Evolutionary conservation across 2,888 invertebrate genomes (phyloP).

Genomic region (Drosophila recens): DNA sequence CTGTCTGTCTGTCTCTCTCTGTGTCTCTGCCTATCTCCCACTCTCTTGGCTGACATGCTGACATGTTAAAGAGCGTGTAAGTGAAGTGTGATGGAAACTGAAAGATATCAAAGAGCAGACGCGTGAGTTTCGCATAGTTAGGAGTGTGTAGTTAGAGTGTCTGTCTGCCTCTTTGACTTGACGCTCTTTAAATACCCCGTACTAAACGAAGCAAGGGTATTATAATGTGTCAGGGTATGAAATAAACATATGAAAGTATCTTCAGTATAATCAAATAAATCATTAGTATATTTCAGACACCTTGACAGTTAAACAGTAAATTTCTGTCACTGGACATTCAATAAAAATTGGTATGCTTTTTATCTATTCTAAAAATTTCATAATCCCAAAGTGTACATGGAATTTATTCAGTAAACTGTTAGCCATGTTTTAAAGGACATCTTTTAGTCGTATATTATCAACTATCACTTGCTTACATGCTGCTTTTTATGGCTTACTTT

Average conservation of each 20-base stretch:
- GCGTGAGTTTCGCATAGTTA: constrained; percentile 40
- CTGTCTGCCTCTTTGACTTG: constrained; percentile 15
- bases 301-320: neutral
- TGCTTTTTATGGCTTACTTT: constrained; percentile 72
- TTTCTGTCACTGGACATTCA: neutral
- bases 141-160: constrained; percentile 22
- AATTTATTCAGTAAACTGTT: neutral
- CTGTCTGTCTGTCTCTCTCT: neutral
- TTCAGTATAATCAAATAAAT: neutral
- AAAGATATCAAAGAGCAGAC: constrained; percentile 47
- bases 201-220: neutral
- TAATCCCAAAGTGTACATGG: neutral
- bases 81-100: constrained; percentile 76
- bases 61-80: constrained; percentile 79
- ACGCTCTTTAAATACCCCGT: constrained; percentile 2
- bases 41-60: constrained; percentile 64
- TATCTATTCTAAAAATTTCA: neutral
- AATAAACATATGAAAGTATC: neutral
- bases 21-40: neutral
- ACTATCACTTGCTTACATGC: constrained; percentile 2
- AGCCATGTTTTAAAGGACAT: neutral
- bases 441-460: neutral
- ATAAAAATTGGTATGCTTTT: neutral
- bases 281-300: neutral
- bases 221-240: neutral